Percentiles rank a stretch among this genome's conserved stretches.
phyloP scores from a whole-genome alignment of 92 coral and sea anemone species.

The Parazoanthus atlanticus region DNA sequence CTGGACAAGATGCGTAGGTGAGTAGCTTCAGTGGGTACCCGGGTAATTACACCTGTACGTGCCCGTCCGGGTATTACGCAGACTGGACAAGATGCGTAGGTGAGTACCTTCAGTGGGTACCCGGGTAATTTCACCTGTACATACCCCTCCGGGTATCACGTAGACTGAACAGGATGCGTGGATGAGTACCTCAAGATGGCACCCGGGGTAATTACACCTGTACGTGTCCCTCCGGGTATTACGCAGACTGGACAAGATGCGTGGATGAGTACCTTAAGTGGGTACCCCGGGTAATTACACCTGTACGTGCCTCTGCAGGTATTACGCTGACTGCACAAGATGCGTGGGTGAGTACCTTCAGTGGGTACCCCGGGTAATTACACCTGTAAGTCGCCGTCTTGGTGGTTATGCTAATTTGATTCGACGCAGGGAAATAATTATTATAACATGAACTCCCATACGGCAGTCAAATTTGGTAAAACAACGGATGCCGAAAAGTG shows the following conservation, averaged over 20 bases:
- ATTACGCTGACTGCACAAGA: conserved; percentile 73
- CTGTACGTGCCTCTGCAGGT: not conserved
- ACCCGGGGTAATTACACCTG: not conserved
- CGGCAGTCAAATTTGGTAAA: not conserved
- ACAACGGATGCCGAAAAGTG: too few relatives aligned
- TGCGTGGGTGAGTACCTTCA: conserved; percentile 70
- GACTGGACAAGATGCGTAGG: conserved; percentile 89
- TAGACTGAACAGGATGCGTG: conserved; percentile 81
- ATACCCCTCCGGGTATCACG: conserved; percentile 30
- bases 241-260: conserved; percentile 80
- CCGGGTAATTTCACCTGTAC: not conserved
- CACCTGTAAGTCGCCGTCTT: too few relatives aligned
- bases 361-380: not conserved
- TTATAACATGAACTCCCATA: too few relatives aligned
- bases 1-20: conserved; percentile 89
- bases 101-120: conserved; percentile 4
- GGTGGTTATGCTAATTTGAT: not conserved
- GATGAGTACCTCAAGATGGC: conserved; percentile 45
- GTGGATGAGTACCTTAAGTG: conserved; percentile 53
- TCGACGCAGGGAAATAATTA: too few relatives aligned
- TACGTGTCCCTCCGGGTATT: conserved; percentile 15
- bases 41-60: not conserved
- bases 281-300: not conserved
- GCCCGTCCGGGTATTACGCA: conserved; percentile 43
- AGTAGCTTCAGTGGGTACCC: not conserved